Conservation (phyloP, 2,797 vertebrate genomes). For the Mareca penelope region DNA sequence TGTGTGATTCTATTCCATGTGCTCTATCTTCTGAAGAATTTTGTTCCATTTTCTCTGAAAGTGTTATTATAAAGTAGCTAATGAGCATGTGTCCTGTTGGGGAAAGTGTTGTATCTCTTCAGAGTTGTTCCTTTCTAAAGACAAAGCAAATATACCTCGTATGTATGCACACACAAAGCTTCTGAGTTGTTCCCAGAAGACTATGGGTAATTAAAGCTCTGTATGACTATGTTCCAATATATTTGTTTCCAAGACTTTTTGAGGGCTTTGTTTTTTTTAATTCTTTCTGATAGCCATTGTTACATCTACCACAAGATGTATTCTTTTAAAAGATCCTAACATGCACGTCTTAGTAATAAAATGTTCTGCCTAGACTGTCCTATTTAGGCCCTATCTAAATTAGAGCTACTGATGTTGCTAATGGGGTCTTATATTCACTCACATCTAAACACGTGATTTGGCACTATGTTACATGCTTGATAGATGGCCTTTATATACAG, state of each 20-base stretch:
- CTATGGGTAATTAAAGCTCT: not conserved
- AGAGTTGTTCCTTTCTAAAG: not conserved
- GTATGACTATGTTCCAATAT: not conserved
- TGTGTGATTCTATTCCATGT: not conserved
- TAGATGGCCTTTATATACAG: not conserved
- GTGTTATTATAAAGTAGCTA: not conserved
- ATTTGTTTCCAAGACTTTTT: not conserved
- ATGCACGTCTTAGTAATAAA: not conserved
- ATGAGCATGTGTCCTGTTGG: accelerated
- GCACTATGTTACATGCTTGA: accelerated
- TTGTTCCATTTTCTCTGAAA: not conserved
- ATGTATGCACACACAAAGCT: not conserved
- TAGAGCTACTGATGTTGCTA: not conserved
- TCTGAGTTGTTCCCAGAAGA: not conserved
- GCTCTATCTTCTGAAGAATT: not conserved
- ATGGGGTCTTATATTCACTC: accelerated
- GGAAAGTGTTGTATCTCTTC: not conserved
- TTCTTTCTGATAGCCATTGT: not conserved
- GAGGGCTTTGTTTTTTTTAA: not conserved
- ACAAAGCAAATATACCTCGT: accelerated
- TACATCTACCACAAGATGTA: not conserved
- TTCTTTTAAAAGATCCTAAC: not conserved
- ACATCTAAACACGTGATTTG: accelerated
- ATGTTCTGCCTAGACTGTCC: not conserved
- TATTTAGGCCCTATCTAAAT: not conserved